Evolutionary conservation across 2,888 invertebrate species (phyloP), one percentile per base, ranked within the genome.

Genomic region (Linnaemya vulpina): DNA sequence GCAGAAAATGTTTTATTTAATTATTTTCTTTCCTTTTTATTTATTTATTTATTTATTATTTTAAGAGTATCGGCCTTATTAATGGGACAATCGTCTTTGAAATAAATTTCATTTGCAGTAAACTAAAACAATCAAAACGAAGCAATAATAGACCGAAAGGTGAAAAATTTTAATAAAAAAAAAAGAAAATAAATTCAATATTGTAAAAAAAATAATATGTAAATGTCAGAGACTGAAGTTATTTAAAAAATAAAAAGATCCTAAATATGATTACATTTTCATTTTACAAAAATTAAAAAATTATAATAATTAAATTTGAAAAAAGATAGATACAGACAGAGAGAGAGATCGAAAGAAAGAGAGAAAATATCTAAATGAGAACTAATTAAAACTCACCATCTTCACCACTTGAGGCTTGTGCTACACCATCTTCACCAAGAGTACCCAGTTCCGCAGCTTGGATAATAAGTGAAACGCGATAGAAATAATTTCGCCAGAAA

Each of bases 401-500:
- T 90, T 92, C 92, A 88, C 90, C 90, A 89, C 91, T 91, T 87
- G 92, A 92, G 88, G 92, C 92, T 89, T 92, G 92, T 84, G 92
- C 92, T 76, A 92, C 91, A 75, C 92, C 92, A 89, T 92, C 92
- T 77, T 90, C 91, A 82, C 93, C 93, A 86, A 93, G 89, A 87
- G 93, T 93, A 87, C 93, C 92, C 88, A 93, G 89, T 87, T 98
- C 98, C 92, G 96, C 97, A 89, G 98, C 98, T 94, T 99, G 99
- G 92, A 98, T 98, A 92, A 99, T 97, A 89, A 99, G 95, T 89
- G 98, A 98, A 89, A 99, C 97, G 92, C 99, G 97, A 94, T 99
- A 99, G 94, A 99, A 99, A 93, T 99, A 99, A 94, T 99, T 99
- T 92, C 98, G 95, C 99, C 99, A 99, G 94, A 99, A 99, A 92